Evolutionary conservation across 2,113 vertebrate genomes (phyloP), one percentile per base, ranked within the genome.

Genomic region (Paralichthys olivaceus): DNA sequence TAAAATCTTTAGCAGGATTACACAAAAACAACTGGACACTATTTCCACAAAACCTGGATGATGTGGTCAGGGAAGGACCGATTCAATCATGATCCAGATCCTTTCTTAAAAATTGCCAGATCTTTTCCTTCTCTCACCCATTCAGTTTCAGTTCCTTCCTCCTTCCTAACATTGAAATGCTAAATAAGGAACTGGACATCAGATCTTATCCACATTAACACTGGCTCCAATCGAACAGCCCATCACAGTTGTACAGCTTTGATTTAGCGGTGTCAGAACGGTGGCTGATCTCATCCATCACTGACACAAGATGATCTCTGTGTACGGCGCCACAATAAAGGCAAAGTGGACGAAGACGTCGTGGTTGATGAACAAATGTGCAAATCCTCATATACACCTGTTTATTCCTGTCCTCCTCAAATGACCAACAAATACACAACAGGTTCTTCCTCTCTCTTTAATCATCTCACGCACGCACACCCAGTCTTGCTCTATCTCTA

Each of bases 211-310:
- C 55, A 25, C 34, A 25, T 77, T 77, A 63, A 71, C 82, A 11
- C 25, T 4, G 61, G 28, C 49, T 72, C 58, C 15, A 4, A 67
- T 82, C 75, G 65, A 29, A 67, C 65, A 29, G 19, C 23, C n/a
- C 45, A 68, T 74, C 70, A 11, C 45, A 22, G 55, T 1, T 26
- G 61, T 7, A 19, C n/a, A 3, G 60, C 61, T 64, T 71, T 81
- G 78, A 80, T 72, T 54, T 22, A 49, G 28, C 25, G 4, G 22
- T 22, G 34, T 61, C 45, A 69, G 45, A 76, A 51, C 59, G 19
- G 54, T 0, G 17, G 45, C 63, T 55, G 25, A 71, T 59, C 74
- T 61, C 56, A 80, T 77, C 70, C 63, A 73, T 83, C 74, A 62
- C 12, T 43, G 57, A 69, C 70, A 5, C 17, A 66, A 9, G 69